Conservation (phyloP, 2,888 invertebrate genomes). For the Pristionchus mayeri region DNA sequence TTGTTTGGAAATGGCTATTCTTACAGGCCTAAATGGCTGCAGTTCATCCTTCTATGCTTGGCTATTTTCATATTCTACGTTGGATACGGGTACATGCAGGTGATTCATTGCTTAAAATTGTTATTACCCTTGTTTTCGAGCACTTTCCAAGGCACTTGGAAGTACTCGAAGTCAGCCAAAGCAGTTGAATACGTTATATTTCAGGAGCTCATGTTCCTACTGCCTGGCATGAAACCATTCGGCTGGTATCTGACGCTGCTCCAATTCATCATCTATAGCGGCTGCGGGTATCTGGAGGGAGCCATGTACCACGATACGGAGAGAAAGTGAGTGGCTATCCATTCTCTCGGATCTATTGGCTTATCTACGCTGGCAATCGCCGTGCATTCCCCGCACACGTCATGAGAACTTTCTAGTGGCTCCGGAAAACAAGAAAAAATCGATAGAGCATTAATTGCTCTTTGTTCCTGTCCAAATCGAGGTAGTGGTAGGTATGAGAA, state of each 20-base stretch:
- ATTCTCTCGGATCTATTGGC: no score
- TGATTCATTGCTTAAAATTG: not conserved
- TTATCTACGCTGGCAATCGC: not conserved
- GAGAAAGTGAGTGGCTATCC: constrained; percentile 78
- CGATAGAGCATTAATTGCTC: not conserved
- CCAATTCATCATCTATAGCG: constrained; percentile 89
- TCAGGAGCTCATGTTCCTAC: constrained; percentile 89
- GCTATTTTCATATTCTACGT: constrained; percentile 91
- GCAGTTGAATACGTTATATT: constrained; percentile 6
- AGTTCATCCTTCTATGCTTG: constrained; percentile 82
- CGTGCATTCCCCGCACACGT: not conserved
- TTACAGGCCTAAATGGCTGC: constrained; percentile 66
- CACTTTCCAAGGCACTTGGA: not conserved
- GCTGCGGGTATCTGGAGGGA: constrained; percentile 87
- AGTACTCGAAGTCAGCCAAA: no score
- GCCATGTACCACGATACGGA: constrained; percentile 79
- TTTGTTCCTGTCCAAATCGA: no score
- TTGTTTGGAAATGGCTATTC: not conserved
- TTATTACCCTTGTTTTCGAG: not conserved
- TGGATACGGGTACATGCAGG: constrained; percentile 86
- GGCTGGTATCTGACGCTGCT: constrained; percentile 93
- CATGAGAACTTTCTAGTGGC: not conserved
- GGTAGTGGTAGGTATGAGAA: no score
- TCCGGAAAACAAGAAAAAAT: not conserved
- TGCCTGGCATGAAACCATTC: constrained; percentile 89